Evolutionary conservation across 2,797 vertebrate species (phyloP), one percentile per base, ranked within the genome.

Genomic region (Dendrocincla fuliginosa): DNA sequence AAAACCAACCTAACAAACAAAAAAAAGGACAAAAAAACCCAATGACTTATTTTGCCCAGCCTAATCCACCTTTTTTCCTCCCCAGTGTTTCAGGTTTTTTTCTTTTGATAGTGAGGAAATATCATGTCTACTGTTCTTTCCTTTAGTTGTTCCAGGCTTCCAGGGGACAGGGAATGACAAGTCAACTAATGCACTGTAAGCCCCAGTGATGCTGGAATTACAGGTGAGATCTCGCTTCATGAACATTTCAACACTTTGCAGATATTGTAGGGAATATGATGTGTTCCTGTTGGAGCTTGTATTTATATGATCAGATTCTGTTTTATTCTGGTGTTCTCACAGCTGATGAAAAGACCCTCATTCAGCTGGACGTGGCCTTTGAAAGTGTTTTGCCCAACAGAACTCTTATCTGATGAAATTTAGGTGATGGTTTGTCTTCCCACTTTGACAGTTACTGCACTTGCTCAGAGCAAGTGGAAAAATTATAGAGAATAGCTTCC

Each of bases 111-210:
- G 10, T 16, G 28, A 56, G 14, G 22, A 70, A 87, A 65, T 61
- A 83, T 7, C 13, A 28, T 24, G 18, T 49, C 28, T 71, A 20
- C 14, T 4, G 2, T 77, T 60, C 32, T 67, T 8, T 74, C 22
- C 24, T 55, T 87, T 9, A 4, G 3, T 23, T 71, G 10, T 73
- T 93, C 35, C 33, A 89, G 18, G 14, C 57, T 92, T 84, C 16
- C 16, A 69, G 23, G 47, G 27, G 14, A 52, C 53, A 64, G 39
- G 76, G 27, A 50, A 57, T 12, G 6, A 1, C 35, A 33, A 2
- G 1, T 5, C 0, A 2, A 7, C 33, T 65, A n/a, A 53, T 32
- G 13, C 6, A 25, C 24, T 39, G 9, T 18, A 68, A 25, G 25
- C 13, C 22, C 71, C 30, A 16, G 20, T n/a, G 52, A 55, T 61